These are phyloP conservation scores for Antheraea yamamai DNA, from an alignment of 2,888 invertebrate genomes.

Conservation along the genomic window DNA sequence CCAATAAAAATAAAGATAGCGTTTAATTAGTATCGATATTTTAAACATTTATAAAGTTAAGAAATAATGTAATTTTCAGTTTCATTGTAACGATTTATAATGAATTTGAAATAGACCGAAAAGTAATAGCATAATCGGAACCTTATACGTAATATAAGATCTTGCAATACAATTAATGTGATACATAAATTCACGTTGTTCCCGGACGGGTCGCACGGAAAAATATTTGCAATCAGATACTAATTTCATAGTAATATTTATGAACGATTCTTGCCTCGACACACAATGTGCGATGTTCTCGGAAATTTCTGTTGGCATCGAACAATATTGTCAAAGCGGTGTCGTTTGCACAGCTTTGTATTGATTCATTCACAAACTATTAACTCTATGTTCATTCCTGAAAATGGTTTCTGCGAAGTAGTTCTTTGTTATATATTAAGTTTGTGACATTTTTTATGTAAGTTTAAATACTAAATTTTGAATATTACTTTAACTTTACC, in stretches of 20 bases:
- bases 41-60: too few relatives aligned
- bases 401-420: constrained; percentile 5
- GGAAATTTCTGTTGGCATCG: constrained; percentile 13
- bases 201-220: not conserved
- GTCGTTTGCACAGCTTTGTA: constrained; percentile 18
- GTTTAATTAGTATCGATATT: too few relatives aligned
- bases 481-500: not conserved
- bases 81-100: too few relatives aligned
- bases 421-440: not conserved
- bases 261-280: not conserved
- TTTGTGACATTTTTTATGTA: not conserved
- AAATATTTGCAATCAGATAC: not conserved
- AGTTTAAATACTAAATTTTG: not conserved
- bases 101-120: too few relatives aligned
- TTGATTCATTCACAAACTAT: constrained; percentile 15
- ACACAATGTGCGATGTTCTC: constrained; percentile 17
- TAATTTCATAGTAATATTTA: constrained; percentile 1
- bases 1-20: too few relatives aligned
- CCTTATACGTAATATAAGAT: too few relatives aligned
- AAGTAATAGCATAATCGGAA: too few relatives aligned
- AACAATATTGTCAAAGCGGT: constrained; percentile 14
- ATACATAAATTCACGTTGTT: not conserved
- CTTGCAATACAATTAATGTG: not conserved
- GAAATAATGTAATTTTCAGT: too few relatives aligned
- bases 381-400: not conserved